Percentiles rank a stretch among this genome's conserved stretches.
phyloP scores from a whole-genome alignment of 2,888 invertebrate genomes.

The Phaonia tiefii region DNA sequence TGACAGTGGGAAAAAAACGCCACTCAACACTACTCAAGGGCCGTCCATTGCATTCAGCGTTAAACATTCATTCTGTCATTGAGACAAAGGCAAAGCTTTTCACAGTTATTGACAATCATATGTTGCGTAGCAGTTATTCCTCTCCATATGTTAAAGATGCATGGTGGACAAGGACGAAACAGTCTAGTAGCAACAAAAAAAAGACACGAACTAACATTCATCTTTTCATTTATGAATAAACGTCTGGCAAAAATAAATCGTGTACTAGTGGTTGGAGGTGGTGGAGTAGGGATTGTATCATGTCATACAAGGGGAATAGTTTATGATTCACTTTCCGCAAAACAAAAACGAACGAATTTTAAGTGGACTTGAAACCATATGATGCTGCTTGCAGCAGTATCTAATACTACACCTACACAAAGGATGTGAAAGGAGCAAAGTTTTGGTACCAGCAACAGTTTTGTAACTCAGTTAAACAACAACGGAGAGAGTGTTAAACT shows the following conservation, averaged over 20 bases:
- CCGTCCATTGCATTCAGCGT: slow-evolving; percentile 11
- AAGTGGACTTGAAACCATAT: slow-evolving; percentile 32
- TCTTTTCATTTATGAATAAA: slow-evolving; percentile 49
- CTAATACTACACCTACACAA: not conserved
- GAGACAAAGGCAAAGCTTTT: slow-evolving; percentile 38
- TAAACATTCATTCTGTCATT: slow-evolving; percentile 8
- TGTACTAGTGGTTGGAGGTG: too few relatives aligned
- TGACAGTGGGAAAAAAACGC: slow-evolving; percentile 37
- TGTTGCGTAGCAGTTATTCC: slow-evolving; percentile 39
- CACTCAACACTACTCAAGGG: slow-evolving; percentile 15
- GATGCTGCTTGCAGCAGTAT: not conserved
- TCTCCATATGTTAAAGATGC: slow-evolving; percentile 2
- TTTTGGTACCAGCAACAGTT: not conserved
- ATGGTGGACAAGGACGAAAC: too few relatives aligned
- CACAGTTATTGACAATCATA: slow-evolving; percentile 61
- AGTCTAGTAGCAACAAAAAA: too few relatives aligned
- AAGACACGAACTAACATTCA: not conserved
- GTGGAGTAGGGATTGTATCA: not conserved
- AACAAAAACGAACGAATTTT: slow-evolving; percentile 5
- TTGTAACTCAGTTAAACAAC: slow-evolving; percentile 15
- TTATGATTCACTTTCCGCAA: slow-evolving; percentile 50
- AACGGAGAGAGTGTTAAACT: slow-evolving; percentile 19
- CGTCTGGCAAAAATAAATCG: not conserved
- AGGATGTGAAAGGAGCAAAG: not conserved
- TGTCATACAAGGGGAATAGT: slow-evolving; percentile 41